Percentiles rank a stretch among this genome's conserved stretches.
Conservation (phyloP, 30 jellyfish, hydroid and myxozoan genomes). For the Phacellophora camtschatica region DNA sequence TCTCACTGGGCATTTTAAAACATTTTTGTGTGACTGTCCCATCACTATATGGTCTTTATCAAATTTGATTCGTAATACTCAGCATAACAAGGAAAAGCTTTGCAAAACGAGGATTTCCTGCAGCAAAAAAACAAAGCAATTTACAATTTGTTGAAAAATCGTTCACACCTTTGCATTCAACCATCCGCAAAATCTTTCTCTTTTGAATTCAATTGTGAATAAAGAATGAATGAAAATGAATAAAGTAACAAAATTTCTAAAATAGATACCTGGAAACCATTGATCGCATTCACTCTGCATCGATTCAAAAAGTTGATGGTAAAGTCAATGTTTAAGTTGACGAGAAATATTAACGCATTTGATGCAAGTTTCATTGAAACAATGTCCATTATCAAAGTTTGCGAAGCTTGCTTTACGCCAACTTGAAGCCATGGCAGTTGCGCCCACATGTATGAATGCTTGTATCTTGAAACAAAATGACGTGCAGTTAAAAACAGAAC, state of each 20-base stretch:
- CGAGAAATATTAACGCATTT: constrained; percentile 86
- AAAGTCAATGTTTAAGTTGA: constrained; percentile 67
- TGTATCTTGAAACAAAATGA: constrained; percentile 56
- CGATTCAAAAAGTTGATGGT: constrained; percentile 93
- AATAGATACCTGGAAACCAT: constrained; percentile 93
- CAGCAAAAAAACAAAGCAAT: not conserved
- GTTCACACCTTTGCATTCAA: too few relatives aligned
- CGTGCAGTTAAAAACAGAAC: too few relatives aligned
- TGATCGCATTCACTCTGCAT: constrained; percentile 95
- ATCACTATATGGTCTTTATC: too few relatives aligned
- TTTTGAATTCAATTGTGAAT: too few relatives aligned
- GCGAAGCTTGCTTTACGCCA: constrained; percentile 93
- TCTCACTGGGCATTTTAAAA: too few relatives aligned
- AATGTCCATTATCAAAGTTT: constrained; percentile 85
- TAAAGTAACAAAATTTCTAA: too few relatives aligned
- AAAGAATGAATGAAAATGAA: too few relatives aligned
- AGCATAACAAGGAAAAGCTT: not conserved
- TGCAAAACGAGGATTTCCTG: not conserved
- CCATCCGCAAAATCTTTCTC: too few relatives aligned
- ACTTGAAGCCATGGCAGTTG: constrained; percentile 99
- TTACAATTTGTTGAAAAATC: too few relatives aligned
- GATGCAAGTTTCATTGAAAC: constrained; percentile 97
- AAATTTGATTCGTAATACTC: too few relatives aligned
- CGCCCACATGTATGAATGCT: constrained; percentile 99
- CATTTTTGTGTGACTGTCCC: too few relatives aligned